Evolutionary conservation across 2,113 vertebrate genomes (phyloP), one percentile per base, ranked within the genome.

Genomic region (Mionectes macconnelli): DNA sequence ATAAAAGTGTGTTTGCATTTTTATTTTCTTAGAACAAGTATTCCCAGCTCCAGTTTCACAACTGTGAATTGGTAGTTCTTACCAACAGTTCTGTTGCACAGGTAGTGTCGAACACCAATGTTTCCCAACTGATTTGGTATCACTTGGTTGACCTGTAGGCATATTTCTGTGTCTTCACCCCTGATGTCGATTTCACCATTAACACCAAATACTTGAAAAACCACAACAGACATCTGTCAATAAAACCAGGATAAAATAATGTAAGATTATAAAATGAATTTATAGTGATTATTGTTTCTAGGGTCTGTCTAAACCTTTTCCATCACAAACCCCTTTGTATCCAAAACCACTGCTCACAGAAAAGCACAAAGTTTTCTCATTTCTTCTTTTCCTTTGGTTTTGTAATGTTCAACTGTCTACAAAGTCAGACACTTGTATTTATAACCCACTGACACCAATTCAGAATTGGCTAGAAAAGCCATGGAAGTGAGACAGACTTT

Each of bases 221-320:
- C 98, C 94, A 99, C 98, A 92, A 99, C 99, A 10, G 99, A 99
- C 97, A 99, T 99, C 99, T 99, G 97, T 75, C 57, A 97, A 97
- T 39, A 91, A 96, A 68, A 95, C 24, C 11, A 84, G 90, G 44
- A 73, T 17, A 96, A 88, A 97, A 60, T 10, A 94, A 73, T 31
- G 4, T 14, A 40, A 74, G 42, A 93, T 96, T 92, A 96, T 76
- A 67, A 81, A 68, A 24, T 62, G 9, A 45, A 13, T 59, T 85
- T 74, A 68, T 6, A 56, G 14, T 49, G 14, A 21, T 52, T 59
- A 73, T 16, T 70, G 8, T 52, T 55, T 62, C 28, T 56, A 88
- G 81, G 27, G 49, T 63, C 87, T 50, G 12, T 52, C 35, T 64
- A 79, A 85, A 60, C 6, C 8, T 83, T 40, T 76, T 39, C 45